Percentiles rank a stretch among this genome's conserved stretches.
Conservation (phyloP, 2,888 invertebrate species). For the Rapana venosa region DNA sequence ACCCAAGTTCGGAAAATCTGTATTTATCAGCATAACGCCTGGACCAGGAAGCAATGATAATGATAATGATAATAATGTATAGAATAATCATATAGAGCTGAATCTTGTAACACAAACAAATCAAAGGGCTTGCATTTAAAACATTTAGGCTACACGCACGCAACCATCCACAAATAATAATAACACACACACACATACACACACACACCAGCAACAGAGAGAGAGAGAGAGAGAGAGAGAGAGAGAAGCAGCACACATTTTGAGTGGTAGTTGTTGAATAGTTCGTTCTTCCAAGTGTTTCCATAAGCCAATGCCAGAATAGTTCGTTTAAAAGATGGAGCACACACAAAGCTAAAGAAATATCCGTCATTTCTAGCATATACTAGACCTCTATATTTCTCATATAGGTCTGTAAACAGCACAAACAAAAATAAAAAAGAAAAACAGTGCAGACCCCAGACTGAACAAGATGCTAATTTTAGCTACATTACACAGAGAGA, state of each 20-base stretch:
- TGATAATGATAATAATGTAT: not conserved
- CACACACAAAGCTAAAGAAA: not conserved
- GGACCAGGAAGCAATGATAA: not conserved
- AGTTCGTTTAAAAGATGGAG: not conserved
- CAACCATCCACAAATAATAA: no score
- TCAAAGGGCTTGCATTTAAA: not conserved
- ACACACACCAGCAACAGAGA: no score
- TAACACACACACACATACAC: no score
- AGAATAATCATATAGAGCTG: not conserved
- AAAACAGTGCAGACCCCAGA: not conserved
- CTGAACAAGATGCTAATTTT: not conserved
- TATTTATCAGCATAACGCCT: no score
- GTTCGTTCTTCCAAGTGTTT: no score
- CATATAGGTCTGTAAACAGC: no score
- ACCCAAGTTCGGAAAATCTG: no score
- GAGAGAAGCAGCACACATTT: no score
- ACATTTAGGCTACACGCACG: not conserved
- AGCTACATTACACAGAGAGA: not conserved
- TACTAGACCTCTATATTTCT: no score
- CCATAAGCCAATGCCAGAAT: not conserved
- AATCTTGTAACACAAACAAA: not conserved
- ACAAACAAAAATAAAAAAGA: not conserved
- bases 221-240: no score
- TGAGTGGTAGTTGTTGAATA: not conserved
- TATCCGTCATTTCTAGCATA: not conserved